Evolutionary conservation across 2,113 vertebrate species (phyloP), one percentile per base, ranked within the genome.

Genomic region (Phoenicopterus ruber): DNA sequence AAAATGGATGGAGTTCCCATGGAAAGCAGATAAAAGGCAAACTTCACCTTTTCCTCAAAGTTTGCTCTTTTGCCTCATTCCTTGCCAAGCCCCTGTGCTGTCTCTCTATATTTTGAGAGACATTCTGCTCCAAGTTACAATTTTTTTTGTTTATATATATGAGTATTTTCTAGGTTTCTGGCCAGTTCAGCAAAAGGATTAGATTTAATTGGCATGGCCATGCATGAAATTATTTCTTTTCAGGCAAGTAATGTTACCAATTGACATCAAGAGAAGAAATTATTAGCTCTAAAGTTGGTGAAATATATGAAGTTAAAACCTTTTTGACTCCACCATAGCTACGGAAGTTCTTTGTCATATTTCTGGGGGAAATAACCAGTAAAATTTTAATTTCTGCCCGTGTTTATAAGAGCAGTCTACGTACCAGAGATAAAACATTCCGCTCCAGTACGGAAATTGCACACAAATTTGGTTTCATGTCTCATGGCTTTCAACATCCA

Each of bases 201-300:
- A 72, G 47, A 85, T 80, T 80, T 86, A 93, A 90, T 73, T 95
- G 76, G 47, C 67, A 82, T 40, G 38, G 58, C 24, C 88, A 61
- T 80, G 79, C 86, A 83, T 80, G 86, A 94, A 95, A 92, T 90
- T 88, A 86, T 88, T 95, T 86, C 82, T 92, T 90, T 92, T 95
- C 62, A 76, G 82, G 46, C 42, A 77, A 52, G 44, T 66, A 69
- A 82, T 34, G 66, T 71, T 59, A 80, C 66, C 78, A 88, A 31
- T 40, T 82, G 85, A 92, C 49, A 92, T 65, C 40, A 52, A 82
- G 70, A 91, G 74, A 73, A 90, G 44, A 80, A 47, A 69, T 86
- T 58, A 63, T 72, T 79, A 90, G 57, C 55, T 74, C 49, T 79
- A 76, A 81, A 87, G 70, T 66, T 28, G 59, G 26, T 44, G 50